phyloP scores from a whole-genome alignment of 2,888 invertebrate species.

The Neocrepidodera transversa region DNA sequence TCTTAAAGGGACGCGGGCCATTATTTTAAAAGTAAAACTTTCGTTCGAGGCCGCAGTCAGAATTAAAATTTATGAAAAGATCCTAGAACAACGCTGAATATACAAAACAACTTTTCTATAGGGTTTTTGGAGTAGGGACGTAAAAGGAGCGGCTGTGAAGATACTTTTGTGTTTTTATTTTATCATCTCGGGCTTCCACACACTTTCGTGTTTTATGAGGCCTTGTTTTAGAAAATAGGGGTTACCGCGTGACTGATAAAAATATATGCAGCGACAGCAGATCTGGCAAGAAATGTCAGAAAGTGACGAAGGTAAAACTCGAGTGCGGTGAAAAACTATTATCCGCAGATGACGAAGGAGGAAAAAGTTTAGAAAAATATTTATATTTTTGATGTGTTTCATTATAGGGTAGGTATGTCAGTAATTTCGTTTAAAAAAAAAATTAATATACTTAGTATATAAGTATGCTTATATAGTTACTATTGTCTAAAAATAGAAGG shows the following conservation, averaged over 20 bases:
- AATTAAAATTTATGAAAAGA: slow-evolving; percentile 5
- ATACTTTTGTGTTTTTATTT: slow-evolving; percentile 15
- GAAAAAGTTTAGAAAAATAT: too few relatives aligned
- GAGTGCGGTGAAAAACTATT: slow-evolving; percentile 12
- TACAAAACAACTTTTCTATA: slow-evolving; percentile 4
- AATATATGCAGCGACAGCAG: slow-evolving; percentile 15
- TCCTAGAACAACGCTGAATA: slow-evolving; percentile 10
- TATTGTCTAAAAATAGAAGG: too few relatives aligned
- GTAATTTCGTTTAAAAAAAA: too few relatives aligned
- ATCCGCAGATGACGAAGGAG: slow-evolving; percentile 11
- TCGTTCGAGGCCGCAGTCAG: background rate
- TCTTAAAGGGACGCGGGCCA: background rate
- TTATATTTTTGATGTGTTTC: too few relatives aligned
- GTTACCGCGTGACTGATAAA: slow-evolving; percentile 1
- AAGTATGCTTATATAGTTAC: too few relatives aligned
- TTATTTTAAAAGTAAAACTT: slow-evolving; percentile 3
- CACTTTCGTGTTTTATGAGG: slow-evolving; percentile 6
- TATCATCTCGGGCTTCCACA: slow-evolving; percentile 5
- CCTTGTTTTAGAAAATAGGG: background rate
- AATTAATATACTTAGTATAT: too few relatives aligned
- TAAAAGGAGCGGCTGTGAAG: slow-evolving; percentile 3
- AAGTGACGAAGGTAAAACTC: slow-evolving; percentile 13
- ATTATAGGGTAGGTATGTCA: too few relatives aligned
- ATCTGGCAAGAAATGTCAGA: slow-evolving; percentile 3
- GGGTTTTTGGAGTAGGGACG: background rate